Conservation (phyloP, 2,888 invertebrate species). For the Sinohyriopsis cumingii region DNA sequence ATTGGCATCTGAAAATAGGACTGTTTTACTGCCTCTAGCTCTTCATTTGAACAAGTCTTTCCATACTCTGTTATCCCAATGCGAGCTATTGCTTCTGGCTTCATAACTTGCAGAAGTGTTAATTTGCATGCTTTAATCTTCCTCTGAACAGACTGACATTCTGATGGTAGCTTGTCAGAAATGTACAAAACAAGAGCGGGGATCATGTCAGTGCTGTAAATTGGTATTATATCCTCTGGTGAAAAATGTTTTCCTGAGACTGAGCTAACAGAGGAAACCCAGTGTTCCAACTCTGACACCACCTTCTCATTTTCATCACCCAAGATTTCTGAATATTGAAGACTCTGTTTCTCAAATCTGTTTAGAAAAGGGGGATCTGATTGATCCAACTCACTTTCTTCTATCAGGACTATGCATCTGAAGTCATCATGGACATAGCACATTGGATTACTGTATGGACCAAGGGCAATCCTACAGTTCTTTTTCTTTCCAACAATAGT, state of each 20-base stretch:
- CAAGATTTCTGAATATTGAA: constrained; percentile 45
- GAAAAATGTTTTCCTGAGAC: constrained; percentile 12
- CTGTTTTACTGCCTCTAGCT: constrained; percentile 1
- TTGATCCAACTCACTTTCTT: constrained; percentile 38
- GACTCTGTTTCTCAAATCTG: constrained; percentile 58
- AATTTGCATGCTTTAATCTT: constrained; percentile 13
- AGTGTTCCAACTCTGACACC: constrained; percentile 12
- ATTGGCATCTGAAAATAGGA: constrained; percentile 36
- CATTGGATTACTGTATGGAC: constrained; percentile 51
- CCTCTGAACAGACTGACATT: background rate
- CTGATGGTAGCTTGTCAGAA: background rate
- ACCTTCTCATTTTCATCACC: constrained; percentile 11
- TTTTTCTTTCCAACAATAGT: constrained; percentile 46
- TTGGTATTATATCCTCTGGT: constrained; percentile 32
- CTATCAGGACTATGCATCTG: constrained; percentile 51
- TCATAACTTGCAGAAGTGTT: constrained; percentile 27
- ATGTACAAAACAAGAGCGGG: constrained; percentile 27
- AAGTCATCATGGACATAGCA: constrained; percentile 52
- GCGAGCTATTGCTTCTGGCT: constrained; percentile 39
- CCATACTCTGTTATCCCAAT: constrained; percentile 6
- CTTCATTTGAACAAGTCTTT: background rate
- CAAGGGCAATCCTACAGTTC: constrained; percentile 49
- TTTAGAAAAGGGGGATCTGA: constrained; percentile 57
- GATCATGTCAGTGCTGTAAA: constrained; percentile 33
- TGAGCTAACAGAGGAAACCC: constrained; percentile 14